Percentiles rank a stretch among this genome's conserved stretches.
These are phyloP conservation scores for Helicolenus hilgendorfi DNA, from an alignment of 2,797 vertebrate genomes.

Conservation along the genomic window DNA sequence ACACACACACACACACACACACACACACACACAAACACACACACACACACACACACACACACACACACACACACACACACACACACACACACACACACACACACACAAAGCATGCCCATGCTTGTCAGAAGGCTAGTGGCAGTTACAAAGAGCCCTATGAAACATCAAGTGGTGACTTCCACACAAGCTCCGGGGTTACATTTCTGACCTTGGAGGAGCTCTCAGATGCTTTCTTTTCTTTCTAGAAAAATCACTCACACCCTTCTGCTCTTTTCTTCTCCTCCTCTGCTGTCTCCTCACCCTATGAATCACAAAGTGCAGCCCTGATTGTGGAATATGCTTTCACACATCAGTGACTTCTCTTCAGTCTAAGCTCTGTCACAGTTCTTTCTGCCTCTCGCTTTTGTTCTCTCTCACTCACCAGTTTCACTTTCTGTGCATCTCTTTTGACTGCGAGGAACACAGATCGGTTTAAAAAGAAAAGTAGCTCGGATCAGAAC, in stretches of 20 bases:
- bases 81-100: background rate
- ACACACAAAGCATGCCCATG: background rate
- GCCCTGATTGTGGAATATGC: conserved; percentile 70
- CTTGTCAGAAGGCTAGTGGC: conserved; percentile 32
- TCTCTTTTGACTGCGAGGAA: background rate
- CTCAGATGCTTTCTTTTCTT: conserved; percentile 51
- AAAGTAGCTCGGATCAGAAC: background rate
- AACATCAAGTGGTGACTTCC: conserved; percentile 55
- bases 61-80: background rate
- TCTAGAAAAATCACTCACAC: conserved; percentile 50
- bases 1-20: background rate
- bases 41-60: background rate
- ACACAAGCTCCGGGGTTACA: conserved; percentile 20
- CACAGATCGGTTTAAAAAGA: conserved; percentile 11
- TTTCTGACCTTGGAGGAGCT: conserved; percentile 61
- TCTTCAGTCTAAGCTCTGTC: conserved; percentile 40
- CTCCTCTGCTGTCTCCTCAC: conserved; percentile 32
- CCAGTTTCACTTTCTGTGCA: background rate
- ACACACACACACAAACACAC: background rate
- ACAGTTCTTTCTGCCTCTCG: conserved; percentile 14
- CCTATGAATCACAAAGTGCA: conserved; percentile 62
- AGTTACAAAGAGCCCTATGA: conserved; percentile 32
- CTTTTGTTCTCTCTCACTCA: background rate
- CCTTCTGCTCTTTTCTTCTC: conserved; percentile 37
- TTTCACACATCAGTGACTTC: conserved; percentile 75